A percentile compares a stretch with the other conserved stretches of the same genome.
Evolutionary conservation across 2,797 vertebrate species (phyloP).

Genomic region (Mycteria americana): DNA sequence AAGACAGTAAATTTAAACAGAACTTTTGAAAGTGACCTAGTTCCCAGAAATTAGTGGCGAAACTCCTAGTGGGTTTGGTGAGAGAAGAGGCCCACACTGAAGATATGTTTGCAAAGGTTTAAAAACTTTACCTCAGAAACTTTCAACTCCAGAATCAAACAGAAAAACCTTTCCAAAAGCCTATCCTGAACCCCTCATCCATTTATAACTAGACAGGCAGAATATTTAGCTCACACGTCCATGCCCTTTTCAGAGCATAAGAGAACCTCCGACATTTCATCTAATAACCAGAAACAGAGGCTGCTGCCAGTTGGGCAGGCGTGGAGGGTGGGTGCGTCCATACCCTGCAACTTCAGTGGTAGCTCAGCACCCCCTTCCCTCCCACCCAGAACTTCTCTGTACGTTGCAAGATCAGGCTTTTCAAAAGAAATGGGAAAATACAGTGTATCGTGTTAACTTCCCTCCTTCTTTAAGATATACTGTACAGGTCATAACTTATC

Average conservation of each 20-base stretch:
- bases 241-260: not conserved
- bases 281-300: not conserved
- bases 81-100: not conserved
- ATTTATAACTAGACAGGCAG: not conserved
- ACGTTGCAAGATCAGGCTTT: not conserved
- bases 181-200: not conserved
- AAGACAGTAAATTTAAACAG: not conserved
- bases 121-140: not conserved
- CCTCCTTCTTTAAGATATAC: constrained; percentile 51
- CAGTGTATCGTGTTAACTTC: not conserved
- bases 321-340: fast-evolving
- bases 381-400: not conserved
- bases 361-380: not conserved
- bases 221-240: not conserved
- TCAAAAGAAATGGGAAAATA: constrained; percentile 31
- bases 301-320: not conserved
- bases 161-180: not conserved
- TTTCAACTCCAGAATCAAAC: not conserved
- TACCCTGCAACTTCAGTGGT: not conserved
- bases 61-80: not conserved
- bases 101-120: not conserved
- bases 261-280: not conserved
- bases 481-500: constrained; percentile 63
- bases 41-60: not conserved
- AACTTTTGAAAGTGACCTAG: not conserved